A percentile compares a stretch with the other conserved stretches of the same genome.
Evolutionary conservation across 2,888 invertebrate genomes (phyloP).

Genomic region (Cheilosia soror): DNA sequence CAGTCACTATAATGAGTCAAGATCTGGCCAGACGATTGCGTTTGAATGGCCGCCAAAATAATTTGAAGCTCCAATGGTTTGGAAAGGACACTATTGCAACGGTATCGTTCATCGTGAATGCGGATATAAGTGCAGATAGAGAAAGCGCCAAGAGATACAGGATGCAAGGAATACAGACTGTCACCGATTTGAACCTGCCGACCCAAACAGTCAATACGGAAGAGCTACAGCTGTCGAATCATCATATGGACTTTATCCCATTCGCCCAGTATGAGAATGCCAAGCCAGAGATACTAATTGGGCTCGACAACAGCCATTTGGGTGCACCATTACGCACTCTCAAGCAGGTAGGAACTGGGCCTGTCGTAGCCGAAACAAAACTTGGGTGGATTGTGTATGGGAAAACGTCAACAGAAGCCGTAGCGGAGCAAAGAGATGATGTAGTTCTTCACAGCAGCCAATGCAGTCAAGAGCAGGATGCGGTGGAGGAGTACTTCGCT

Average conservation of each 20-base stretch:
- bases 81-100: slow-evolving; percentile 47
- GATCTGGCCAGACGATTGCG: slow-evolving; percentile 10
- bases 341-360: background rate
- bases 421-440: slow-evolving; percentile 4
- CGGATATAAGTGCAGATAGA: slow-evolving; percentile 28
- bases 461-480: slow-evolving; percentile 21
- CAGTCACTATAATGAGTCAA: slow-evolving; percentile 46
- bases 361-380: slow-evolving; percentile 13
- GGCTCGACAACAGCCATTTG: slow-evolving; percentile 29
- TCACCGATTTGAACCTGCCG: slow-evolving; percentile 55
- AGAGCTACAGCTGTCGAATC: slow-evolving; percentile 32
- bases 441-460: slow-evolving; percentile 19
- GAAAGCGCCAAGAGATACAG: slow-evolving; percentile 19
- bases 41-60: slow-evolving; percentile 20
- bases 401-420: slow-evolving; percentile 1
- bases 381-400: slow-evolving; percentile 17
- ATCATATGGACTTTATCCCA: slow-evolving; percentile 4
- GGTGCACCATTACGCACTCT: slow-evolving; percentile 16
- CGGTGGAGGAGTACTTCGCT: slow-evolving; percentile 56
- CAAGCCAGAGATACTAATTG: slow-evolving; percentile 27
- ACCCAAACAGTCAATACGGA: slow-evolving; percentile 44
- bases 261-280: slow-evolving; percentile 13
- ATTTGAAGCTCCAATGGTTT: slow-evolving; percentile 60
- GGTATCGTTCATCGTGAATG: slow-evolving; percentile 28
- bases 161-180: slow-evolving; percentile 43